Conservation (phyloP, 2,888 invertebrate species). For the Thelaira solivaga region DNA sequence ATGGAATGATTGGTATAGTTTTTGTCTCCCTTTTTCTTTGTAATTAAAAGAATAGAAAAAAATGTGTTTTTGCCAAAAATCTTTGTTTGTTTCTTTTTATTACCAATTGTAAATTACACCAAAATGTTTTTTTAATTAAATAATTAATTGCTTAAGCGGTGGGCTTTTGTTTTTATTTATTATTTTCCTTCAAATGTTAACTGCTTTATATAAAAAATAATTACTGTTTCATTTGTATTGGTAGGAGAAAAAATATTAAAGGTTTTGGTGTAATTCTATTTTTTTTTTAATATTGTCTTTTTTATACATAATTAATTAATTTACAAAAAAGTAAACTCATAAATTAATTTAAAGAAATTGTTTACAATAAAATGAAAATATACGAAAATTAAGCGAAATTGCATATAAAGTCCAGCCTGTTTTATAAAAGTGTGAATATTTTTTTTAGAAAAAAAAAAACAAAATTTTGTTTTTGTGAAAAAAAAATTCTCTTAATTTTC, state of each 20-base stretch:
- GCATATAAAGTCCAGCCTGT: conserved; percentile 27
- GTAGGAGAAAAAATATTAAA: conserved; percentile 5
- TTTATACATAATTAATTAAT: neutral
- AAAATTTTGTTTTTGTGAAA: conserved; percentile 16
- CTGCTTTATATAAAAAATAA: conserved; percentile 30
- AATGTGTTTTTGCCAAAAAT: conserved; percentile 40
- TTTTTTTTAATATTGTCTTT: conserved; percentile 39
- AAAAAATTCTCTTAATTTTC: too few species aligned
- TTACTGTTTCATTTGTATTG: conserved; percentile 3
- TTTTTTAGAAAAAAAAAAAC: neutral
- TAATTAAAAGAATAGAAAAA: neutral
- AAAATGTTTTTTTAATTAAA: conserved; percentile 25
- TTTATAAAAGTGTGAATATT: too few species aligned
- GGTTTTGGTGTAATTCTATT: conserved; percentile 42
- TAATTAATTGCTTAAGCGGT: conserved; percentile 47
- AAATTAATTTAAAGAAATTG: neutral
- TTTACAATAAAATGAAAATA: neutral
- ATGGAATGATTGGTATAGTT: conserved; percentile 62
- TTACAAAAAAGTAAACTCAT: neutral
- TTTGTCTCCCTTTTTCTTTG: neutral
- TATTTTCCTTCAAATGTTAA: conserved; percentile 32
- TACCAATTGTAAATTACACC: conserved; percentile 49
- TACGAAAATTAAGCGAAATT: conserved; percentile 20
- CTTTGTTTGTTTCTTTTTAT: neutral
- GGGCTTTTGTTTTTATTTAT: conserved; percentile 52